These are phyloP conservation scores for Xerus inauris DNA, from an alignment of 2,113 vertebrate species.

Conservation along the genomic window DNA sequence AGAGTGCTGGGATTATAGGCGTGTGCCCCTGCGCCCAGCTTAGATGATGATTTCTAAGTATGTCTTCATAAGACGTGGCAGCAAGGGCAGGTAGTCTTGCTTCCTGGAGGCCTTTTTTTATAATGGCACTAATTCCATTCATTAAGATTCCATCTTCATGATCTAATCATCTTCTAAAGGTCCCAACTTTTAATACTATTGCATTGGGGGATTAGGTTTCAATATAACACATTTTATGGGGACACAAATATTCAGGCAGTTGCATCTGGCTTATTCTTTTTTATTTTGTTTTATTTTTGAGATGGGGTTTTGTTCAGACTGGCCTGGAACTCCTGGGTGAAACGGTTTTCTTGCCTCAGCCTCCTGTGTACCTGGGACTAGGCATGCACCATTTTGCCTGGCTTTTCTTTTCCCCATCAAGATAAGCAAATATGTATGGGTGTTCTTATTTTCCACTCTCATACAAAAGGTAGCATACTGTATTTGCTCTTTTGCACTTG, in stretches of 20 bases:
- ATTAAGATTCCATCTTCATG: neutral
- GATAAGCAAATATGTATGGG: neutral
- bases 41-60: neutral
- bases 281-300: neutral
- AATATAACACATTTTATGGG: neutral
- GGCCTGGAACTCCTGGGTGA: no score
- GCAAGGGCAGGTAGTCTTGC: neutral
- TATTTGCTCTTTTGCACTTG: neutral
- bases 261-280: neutral
- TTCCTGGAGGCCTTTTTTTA: neutral
- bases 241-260: neutral
- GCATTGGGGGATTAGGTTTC: no score
- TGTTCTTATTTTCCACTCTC: neutral
- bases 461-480: neutral
- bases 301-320: neutral
- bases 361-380: no score
- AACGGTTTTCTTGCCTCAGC: no score
- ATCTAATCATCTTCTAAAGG: neutral
- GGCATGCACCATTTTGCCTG: neutral
- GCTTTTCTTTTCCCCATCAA: neutral
- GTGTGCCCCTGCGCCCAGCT: no score
- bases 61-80: neutral
- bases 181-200: neutral
- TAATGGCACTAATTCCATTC: neutral
- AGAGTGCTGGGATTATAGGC: no score